These are phyloP conservation scores for Philopotamus ludificatus DNA, from an alignment of 1,140 invertebrate species.

Conservation along the genomic window DNA sequence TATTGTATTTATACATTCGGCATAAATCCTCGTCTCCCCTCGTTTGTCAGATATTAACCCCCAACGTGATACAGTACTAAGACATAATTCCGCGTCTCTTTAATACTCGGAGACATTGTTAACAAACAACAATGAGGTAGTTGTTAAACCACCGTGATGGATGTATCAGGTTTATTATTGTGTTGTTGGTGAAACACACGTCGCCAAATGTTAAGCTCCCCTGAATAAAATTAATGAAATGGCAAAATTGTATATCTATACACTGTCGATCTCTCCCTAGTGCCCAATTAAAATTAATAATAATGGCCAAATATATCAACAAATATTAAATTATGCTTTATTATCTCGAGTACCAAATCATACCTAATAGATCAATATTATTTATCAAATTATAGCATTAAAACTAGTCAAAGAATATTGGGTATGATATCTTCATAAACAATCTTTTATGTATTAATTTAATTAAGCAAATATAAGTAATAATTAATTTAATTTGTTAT, in stretches of 20 bases:
- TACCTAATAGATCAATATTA: background rate
- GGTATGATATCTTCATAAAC: no score
- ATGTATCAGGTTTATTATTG: constrained; percentile 25
- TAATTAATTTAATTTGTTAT: background rate
- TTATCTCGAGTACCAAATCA: background rate
- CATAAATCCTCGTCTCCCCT: no score
- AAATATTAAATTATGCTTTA: background rate
- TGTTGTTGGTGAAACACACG: constrained; percentile 35
- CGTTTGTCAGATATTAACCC: background rate
- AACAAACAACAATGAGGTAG: background rate
- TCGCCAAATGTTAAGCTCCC: constrained; percentile 28
- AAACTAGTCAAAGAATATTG: no score
- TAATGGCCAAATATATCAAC: background rate
- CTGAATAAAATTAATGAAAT: constrained; percentile 30
- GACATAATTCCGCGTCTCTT: background rate
- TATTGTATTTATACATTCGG: no score
- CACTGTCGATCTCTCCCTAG: no score
- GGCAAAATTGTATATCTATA: background rate
- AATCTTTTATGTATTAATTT: background rate
- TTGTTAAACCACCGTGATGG: constrained; percentile 17
- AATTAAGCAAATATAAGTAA: background rate
- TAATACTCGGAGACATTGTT: background rate
- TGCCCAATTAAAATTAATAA: no score
- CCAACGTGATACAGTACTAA: background rate
- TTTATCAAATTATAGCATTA: background rate